Conservation (phyloP, 2,113 vertebrate species). For the Galemys pyrenaicus region DNA sequence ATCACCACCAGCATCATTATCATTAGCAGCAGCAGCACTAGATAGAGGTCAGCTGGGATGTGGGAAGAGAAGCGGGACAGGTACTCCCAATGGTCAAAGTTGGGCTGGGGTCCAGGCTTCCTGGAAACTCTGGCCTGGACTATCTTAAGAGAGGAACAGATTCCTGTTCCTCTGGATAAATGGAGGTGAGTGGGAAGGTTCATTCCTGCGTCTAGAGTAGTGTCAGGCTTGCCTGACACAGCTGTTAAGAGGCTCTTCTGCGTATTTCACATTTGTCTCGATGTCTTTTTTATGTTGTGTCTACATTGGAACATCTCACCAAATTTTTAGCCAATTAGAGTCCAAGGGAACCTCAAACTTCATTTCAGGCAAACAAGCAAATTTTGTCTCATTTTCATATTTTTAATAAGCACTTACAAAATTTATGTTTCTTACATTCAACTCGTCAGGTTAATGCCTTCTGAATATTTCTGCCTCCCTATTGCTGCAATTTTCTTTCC, state of each 20-base stretch:
- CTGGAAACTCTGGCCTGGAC: neutral
- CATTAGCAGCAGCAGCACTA: too few relatives aligned
- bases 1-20: neutral
- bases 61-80: neutral
- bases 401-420: slow-evolving; percentile 55
- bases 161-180: neutral
- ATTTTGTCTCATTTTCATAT: slow-evolving; percentile 39
- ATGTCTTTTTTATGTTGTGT: neutral
- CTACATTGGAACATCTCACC: neutral
- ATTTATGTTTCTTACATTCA: neutral
- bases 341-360: slow-evolving; percentile 17
- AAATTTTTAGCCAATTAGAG: neutral
- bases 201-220: neutral
- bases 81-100: neutral
- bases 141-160: neutral
- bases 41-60: neutral
- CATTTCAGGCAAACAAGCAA: slow-evolving; percentile 41
- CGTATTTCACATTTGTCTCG: neutral
- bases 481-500: neutral
- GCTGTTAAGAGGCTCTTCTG: fast-evolving
- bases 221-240: fast-evolving
- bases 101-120: neutral
- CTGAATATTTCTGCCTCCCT: neutral
- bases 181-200: too few relatives aligned
- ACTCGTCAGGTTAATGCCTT: slow-evolving; percentile 19